Conservation (phyloP, 2,888 invertebrate species). For the Diarsia mendica region DNA sequence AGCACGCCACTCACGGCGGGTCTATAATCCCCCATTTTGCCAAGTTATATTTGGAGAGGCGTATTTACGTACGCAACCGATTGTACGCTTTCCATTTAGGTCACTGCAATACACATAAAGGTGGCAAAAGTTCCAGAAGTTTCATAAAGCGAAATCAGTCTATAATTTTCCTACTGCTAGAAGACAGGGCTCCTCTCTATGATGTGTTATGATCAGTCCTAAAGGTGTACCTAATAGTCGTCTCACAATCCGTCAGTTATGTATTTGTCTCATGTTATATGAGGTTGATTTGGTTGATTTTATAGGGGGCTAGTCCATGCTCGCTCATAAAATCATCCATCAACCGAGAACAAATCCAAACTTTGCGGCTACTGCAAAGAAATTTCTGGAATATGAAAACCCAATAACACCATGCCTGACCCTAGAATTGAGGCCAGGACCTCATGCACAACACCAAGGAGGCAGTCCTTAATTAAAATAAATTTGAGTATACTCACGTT, state of each 20-base stretch:
- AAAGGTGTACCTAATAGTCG: background rate
- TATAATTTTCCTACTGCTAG: background rate
- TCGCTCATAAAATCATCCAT: too few relatives aligned
- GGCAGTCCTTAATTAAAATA: background rate
- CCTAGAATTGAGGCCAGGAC: background rate
- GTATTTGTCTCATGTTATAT: background rate
- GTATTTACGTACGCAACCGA: background rate
- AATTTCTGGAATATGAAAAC: background rate
- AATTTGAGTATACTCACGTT: constrained; percentile 90
- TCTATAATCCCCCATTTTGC: background rate
- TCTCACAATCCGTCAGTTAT: background rate
- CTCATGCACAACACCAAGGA: background rate
- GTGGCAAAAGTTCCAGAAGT: background rate
- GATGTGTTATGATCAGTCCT: background rate
- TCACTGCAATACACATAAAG: background rate
- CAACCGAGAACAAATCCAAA: background rate
- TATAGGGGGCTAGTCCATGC: background rate
- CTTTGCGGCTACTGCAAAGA: background rate
- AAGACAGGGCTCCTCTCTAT: background rate
- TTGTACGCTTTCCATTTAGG: background rate
- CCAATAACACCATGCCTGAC: background rate
- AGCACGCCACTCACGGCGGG: background rate
- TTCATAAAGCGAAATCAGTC: background rate
- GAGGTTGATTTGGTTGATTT: too few relatives aligned
- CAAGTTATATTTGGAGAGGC: background rate